Base-by-base conservation (phyloP, 2,113 vertebrate genomes). In the Coptodon bakossiorum region DNA sequence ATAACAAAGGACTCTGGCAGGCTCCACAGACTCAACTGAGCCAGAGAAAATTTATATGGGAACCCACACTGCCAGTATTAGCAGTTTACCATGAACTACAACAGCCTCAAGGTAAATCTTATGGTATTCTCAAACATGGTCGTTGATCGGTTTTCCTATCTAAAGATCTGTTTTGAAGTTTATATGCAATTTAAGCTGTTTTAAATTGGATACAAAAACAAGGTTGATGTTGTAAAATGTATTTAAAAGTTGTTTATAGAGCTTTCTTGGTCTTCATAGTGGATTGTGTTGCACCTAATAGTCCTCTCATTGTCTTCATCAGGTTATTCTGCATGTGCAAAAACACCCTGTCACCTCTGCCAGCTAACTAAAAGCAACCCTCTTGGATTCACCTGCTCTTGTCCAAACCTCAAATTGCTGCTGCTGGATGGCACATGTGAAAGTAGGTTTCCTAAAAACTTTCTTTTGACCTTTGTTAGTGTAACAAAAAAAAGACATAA, bases 311-410 rank as follows among this genome's bases (percentile, higher is more conserved):
- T 78, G 16, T 80, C 38, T 68, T 19, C 6, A 54, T 38, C 73
- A 96, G 96, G 92, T 36, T 52, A 80, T n/a, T 94, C 96, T 53
- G 95, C 94, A 0, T 98, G 98, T 94, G 87, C 71, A 24, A 94
- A 92, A 0, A 95, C 95, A 2, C 90, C 87, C 0, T 99, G 98
- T 48, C 94, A 94, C 5, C 94, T 99, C 52, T 99, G 98, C 82
- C 96, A 98, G 83, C 94, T 97, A 12, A 98, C 97, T 2, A 97
- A 97, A 14, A 73, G 95, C 76, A 96, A 95, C 24, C 76, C 91
- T 29, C 91, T 29, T 3, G 97, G 97, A 24, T 98, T 97, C 90
- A 96, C 94, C 43, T 99, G 98, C 90, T 92, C 93, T 0, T 98
- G 98, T 88, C 97, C 98, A 5, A 94, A 96, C 48, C 95, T 94